Evolutionary conservation across 2,888 invertebrate genomes (phyloP).

Genomic region (Melangyna quadrimaculata): DNA sequence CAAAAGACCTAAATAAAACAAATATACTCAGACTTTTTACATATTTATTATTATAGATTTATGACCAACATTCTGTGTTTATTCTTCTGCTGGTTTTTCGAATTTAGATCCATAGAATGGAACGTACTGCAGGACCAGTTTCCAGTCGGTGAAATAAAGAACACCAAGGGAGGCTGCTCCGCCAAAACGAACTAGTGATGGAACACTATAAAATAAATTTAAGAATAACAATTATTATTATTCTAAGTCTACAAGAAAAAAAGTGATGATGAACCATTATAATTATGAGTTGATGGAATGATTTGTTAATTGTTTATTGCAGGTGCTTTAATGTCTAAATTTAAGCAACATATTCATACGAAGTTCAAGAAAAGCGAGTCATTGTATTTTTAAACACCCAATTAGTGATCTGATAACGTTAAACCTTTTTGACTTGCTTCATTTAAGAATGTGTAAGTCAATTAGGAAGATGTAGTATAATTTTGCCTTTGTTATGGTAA

Average conservation of each 20-base stretch:
- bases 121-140: slow-evolving; percentile 85
- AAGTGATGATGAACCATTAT: neutral
- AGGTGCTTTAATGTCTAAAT: neutral
- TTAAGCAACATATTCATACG: neutral
- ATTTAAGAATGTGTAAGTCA: neutral
- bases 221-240: neutral
- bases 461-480: neutral
- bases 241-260: neutral
- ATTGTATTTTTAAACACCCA: neutral
- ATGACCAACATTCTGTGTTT: slow-evolving; percentile 61
- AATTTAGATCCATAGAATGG: slow-evolving; percentile 91
- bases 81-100: slow-evolving; percentile 81
- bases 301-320: neutral
- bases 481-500: neutral
- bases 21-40: neutral
- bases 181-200: slow-evolving; percentile 86
- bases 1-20: neutral
- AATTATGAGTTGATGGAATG: neutral
- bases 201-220: slow-evolving; percentile 81
- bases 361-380: neutral
- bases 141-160: slow-evolving; percentile 91
- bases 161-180: slow-evolving; percentile 84
- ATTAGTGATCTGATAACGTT: neutral
- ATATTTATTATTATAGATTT: slow-evolving; percentile 52
- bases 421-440: neutral